Evolutionary conservation across 2,113 vertebrate species (phyloP).

Genomic region (Sturnira hondurensis): DNA sequence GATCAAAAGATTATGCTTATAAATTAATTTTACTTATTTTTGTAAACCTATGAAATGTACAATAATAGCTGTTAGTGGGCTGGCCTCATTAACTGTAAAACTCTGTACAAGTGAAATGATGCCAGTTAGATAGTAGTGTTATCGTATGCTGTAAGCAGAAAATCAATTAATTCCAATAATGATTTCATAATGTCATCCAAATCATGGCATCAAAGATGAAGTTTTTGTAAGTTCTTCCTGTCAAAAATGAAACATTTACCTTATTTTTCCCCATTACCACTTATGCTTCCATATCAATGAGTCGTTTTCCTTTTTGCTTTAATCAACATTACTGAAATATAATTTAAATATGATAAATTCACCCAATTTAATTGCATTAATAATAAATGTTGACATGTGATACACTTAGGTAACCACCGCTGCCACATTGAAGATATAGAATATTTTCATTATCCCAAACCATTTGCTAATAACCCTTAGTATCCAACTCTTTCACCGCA

Average conservation of each 20-base stretch:
- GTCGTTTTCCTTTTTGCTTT: too few species aligned
- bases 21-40: slow-evolving; percentile 40
- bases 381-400: neutral
- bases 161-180: slow-evolving; percentile 21
- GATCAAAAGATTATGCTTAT: neutral
- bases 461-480: neutral
- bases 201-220: neutral
- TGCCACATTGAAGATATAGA: neutral
- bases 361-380: neutral
- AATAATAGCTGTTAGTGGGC: neutral
- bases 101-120: slow-evolving; percentile 30
- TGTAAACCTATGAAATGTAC: neutral
- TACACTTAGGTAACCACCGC: neutral
- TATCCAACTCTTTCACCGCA: neutral
- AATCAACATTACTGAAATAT: neutral
- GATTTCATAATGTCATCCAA: neutral
- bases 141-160: slow-evolving; percentile 12
- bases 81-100: slow-evolving; percentile 2
- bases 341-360: neutral
- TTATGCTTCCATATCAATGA: too few species aligned
- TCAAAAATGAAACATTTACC: neutral
- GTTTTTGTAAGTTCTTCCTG: neutral
- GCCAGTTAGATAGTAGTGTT: neutral
- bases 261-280: neutral
- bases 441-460: neutral